phyloP scores from a whole-genome alignment of 1,140 invertebrate species.

The Gryon sp. region DNA sequence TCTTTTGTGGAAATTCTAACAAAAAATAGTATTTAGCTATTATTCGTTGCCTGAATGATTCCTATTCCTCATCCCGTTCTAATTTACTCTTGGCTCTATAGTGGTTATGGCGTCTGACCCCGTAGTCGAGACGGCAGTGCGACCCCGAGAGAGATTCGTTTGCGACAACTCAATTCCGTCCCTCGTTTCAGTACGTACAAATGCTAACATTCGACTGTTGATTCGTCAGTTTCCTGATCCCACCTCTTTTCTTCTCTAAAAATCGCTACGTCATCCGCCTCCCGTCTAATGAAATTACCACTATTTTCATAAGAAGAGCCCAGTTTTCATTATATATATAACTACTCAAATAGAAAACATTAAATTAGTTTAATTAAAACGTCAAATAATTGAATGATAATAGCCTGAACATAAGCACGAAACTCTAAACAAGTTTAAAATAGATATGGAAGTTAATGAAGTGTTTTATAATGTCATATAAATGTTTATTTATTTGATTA shows the following conservation, averaged over 20 bases:
- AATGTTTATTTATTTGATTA: too few relatives aligned
- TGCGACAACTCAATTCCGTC: constrained; percentile 71
- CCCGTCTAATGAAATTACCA: constrained; percentile 75
- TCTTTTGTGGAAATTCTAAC: constrained; percentile 16
- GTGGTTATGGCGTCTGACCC: constrained; percentile 62
- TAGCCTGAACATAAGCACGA: too few relatives aligned
- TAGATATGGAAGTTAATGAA: too few relatives aligned
- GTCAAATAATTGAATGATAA: too few relatives aligned
- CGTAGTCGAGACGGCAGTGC: constrained; percentile 46
- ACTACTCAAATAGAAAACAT: too few relatives aligned
- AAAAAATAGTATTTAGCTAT: constrained; percentile 29
- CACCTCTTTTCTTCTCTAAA: constrained; percentile 27
- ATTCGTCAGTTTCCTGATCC: constrained; percentile 62
- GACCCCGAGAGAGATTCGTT: constrained; percentile 49
- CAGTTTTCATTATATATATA: background rate
- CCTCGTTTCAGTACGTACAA: constrained; percentile 33
- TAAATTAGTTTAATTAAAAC: too few relatives aligned
- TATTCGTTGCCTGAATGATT: constrained; percentile 39
- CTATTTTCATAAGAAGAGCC: constrained; percentile 28
- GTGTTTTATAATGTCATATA: too few relatives aligned
- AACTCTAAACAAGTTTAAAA: too few relatives aligned
- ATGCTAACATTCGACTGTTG: constrained; percentile 61
- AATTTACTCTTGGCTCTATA: constrained; percentile 41
- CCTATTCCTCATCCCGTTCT: constrained; percentile 53
- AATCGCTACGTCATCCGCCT: constrained; percentile 59